These are phyloP conservation scores for Laothoe populi DNA, from an alignment of 2,888 invertebrate genomes.

Conservation along the genomic window DNA sequence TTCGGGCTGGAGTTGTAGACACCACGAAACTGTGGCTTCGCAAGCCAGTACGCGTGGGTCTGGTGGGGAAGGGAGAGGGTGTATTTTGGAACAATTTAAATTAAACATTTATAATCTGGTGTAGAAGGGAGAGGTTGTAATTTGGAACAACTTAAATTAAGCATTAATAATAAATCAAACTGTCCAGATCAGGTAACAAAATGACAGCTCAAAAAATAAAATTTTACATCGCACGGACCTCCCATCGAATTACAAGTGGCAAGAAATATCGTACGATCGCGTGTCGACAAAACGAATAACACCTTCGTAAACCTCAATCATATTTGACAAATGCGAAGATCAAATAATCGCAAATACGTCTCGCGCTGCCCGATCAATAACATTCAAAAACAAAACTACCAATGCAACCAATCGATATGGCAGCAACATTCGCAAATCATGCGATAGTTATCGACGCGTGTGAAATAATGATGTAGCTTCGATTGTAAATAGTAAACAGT, in stretches of 20 bases:
- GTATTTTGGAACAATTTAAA: too few relatives aligned
- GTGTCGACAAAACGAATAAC: constrained; percentile 76
- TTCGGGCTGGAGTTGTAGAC: too few relatives aligned
- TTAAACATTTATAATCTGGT: too few relatives aligned
- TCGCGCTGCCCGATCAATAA: constrained; percentile 39
- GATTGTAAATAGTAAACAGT: constrained; percentile 46
- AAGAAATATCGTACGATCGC: constrained; percentile 71
- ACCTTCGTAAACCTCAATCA: constrained; percentile 69
- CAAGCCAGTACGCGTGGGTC: too few relatives aligned
- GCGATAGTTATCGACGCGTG: constrained; percentile 56
- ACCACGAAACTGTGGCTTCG: too few relatives aligned
- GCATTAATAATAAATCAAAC: constrained; percentile 9
- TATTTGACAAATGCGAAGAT: constrained; percentile 72
- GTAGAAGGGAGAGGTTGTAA: too few relatives aligned
- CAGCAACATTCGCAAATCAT: constrained; percentile 38
- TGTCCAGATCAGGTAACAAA: constrained; percentile 28
- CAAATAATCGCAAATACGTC: constrained; percentile 64
- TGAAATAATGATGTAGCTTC: constrained; percentile 54
- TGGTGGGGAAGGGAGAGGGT: too few relatives aligned
- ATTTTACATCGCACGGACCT: constrained; percentile 58
- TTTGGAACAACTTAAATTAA: neutral
- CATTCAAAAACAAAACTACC: constrained; percentile 44
- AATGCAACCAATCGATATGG: constrained; percentile 47
- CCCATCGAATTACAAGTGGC: constrained; percentile 75
- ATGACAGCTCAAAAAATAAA: constrained; percentile 46